These are phyloP conservation scores for Apogon talboti DNA, from an alignment of 2,797 vertebrate genomes.

Conservation along the genomic window DNA sequence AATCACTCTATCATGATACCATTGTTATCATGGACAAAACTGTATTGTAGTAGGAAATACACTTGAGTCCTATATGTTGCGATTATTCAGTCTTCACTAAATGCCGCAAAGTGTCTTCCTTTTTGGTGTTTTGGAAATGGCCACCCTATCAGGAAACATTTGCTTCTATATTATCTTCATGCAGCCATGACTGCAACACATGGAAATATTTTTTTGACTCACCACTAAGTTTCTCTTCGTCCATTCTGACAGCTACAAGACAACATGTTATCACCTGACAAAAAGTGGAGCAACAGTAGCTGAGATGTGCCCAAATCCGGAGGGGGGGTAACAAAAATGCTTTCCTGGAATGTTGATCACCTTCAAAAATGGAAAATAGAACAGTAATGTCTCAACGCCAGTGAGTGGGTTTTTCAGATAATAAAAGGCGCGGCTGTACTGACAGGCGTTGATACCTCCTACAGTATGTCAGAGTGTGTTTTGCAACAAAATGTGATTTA, in stretches of 20 bases:
- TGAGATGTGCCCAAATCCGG: slow-evolving; percentile 6
- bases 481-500: slow-evolving; percentile 16
- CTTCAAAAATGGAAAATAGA: slow-evolving; percentile 19
- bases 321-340: not conserved
- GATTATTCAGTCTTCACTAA: too few species aligned
- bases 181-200: not conserved
- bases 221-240: slow-evolving; percentile 9
- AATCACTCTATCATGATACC: too few species aligned
- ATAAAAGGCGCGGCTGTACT: slow-evolving; percentile 19
- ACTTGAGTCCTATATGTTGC: too few species aligned
- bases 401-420: slow-evolving; percentile 19
- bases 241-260: slow-evolving; percentile 30
- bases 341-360: slow-evolving; percentile 11
- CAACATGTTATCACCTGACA: slow-evolving; percentile 8
- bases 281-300: slow-evolving; percentile 2
- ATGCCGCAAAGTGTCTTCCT: too few species aligned
- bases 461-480: slow-evolving; percentile 2
- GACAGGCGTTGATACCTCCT: slow-evolving; percentile 13
- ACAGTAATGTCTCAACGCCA: not conserved
- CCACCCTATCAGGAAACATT: too few species aligned
- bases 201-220: slow-evolving; percentile 20
- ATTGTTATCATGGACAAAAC: too few species aligned
- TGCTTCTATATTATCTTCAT: slow-evolving; percentile 2
- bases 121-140: too few species aligned
- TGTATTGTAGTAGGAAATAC: too few species aligned